Percentiles rank a stretch among this genome's conserved stretches.
These are phyloP conservation scores for Megathymus violae DNA, from an alignment of 1,140 invertebrate species.

Conservation along the genomic window DNA sequence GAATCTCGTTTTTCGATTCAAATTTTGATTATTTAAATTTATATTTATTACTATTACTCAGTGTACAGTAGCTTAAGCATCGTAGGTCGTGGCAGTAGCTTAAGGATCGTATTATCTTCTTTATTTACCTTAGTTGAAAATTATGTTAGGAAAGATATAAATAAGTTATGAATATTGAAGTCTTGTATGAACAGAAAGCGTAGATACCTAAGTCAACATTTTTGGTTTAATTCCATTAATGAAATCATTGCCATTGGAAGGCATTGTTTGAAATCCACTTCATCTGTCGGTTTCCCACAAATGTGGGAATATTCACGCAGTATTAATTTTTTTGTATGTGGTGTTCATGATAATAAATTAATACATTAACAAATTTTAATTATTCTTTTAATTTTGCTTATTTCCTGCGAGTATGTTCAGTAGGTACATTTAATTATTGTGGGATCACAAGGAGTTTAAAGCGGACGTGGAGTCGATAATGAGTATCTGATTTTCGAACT, in stretches of 20 bases:
- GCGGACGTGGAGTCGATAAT: constrained; percentile 2
- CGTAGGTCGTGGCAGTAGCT: too few species aligned
- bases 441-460: constrained; percentile 27
- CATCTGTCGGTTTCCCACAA: constrained; percentile 20
- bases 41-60: neutral
- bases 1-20: neutral
- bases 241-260: constrained; percentile 20
- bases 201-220: constrained; percentile 7
- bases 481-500: constrained; percentile 12
- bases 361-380: constrained; percentile 59
- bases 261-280: constrained; percentile 22
- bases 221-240: constrained; percentile 18
- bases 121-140: constrained; percentile 3
- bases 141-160: neutral
- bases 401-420: constrained; percentile 30
- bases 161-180: neutral
- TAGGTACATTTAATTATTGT: constrained; percentile 6
- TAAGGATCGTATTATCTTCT: neutral
- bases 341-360: constrained; percentile 50
- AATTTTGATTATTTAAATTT: neutral
- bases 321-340: constrained; percentile 49
- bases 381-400: constrained; percentile 38
- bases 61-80: too few species aligned
- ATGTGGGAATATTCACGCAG: constrained; percentile 27
- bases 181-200: neutral